These are phyloP conservation scores for Pterobdella sp. DNA, from an alignment of 2,888 invertebrate species.

Conservation along the genomic window DNA sequence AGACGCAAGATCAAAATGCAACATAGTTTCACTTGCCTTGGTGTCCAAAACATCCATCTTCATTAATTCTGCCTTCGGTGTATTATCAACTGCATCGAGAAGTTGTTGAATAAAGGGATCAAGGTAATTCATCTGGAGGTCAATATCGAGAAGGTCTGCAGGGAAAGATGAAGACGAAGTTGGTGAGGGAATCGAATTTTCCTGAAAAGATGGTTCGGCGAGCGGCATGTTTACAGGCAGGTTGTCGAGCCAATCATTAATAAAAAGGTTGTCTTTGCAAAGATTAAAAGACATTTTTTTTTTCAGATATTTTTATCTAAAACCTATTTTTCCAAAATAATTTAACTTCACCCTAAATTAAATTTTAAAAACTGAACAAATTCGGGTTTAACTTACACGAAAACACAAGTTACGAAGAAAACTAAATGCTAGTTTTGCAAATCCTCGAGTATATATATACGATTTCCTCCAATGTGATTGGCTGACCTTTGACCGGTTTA, in stretches of 20 bases:
- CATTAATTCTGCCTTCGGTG: not conserved
- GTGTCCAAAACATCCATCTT: not conserved
- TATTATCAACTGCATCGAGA: conserved; percentile 3
- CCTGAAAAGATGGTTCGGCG: not conserved
- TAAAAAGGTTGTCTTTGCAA: not conserved
- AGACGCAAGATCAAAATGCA: not conserved
- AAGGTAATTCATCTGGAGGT: conserved; percentile 8
- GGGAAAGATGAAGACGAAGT: not conserved
- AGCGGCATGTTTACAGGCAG: conserved; percentile 4
- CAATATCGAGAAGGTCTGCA: conserved; percentile 10
- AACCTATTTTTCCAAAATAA: not conserved
- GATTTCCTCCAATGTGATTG: not conserved
- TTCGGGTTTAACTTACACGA: not conserved
- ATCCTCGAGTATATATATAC: not conserved
- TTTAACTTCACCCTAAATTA: not conserved
- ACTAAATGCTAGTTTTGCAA: not conserved
- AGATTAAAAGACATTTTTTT: not conserved
- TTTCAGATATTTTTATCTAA: too few species aligned
- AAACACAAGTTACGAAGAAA: not conserved
- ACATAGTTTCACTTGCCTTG: not conserved
- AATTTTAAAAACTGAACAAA: not conserved
- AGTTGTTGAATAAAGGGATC: conserved; percentile 12
- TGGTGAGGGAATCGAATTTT: not conserved
- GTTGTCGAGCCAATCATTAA: conserved; percentile 3
- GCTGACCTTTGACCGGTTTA: conserved; percentile 12